Evolutionary conservation across 2,797 vertebrate species (phyloP), one percentile per base, ranked within the genome.

Genomic region (Gephyroberyx darwinii): DNA sequence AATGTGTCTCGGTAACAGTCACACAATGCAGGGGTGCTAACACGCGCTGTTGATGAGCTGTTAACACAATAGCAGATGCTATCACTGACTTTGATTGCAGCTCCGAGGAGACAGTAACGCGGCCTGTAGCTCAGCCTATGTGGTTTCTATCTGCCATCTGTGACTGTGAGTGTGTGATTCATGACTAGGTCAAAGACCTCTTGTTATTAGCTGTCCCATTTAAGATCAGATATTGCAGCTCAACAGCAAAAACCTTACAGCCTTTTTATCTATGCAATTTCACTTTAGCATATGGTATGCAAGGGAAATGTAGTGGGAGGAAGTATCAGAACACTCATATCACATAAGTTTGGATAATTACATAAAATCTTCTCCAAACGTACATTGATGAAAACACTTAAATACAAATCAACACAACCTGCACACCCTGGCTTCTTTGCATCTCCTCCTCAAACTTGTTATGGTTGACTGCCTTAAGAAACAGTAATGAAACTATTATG

Each of bases 131-230:
- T 7, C 1, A 43, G 8, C 0, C 5, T 26, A 19, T 17, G 82
- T 26, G 78, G 81, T 87, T 82, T 64, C 13, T 22, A 59, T 47
- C 60, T 78, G 77, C 65, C 51, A 20, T 48, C 13, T 26, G 13
- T 37, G n/a, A 41, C 0, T 56, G 26, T 26, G 67, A 63, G 68
- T 74, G 77, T 86, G 88, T 68, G 88, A 88, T 89, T 81, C 4
- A 65, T 39, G 31, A 69, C 8, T 55, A 47, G 19, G n/a, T 63
- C 30, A 2, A 52, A 78, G 19, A 35, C 41, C 26, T 62, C 13
- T 12, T 22, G 51, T 54, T 76, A 69, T 66, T 55, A 74, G 45
- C 35, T 37, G 71, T 22, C 19, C 35, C 57, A 65, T 8, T n/a
- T n/a, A 2, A 13, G 22, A 45, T n/a, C 17, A 39, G 14, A 51